A percentile compares a stretch with the other conserved stretches of the same genome.
Evolutionary conservation across 2,797 vertebrate species (phyloP).

Genomic region (Melanotaenia nigrans): DNA sequence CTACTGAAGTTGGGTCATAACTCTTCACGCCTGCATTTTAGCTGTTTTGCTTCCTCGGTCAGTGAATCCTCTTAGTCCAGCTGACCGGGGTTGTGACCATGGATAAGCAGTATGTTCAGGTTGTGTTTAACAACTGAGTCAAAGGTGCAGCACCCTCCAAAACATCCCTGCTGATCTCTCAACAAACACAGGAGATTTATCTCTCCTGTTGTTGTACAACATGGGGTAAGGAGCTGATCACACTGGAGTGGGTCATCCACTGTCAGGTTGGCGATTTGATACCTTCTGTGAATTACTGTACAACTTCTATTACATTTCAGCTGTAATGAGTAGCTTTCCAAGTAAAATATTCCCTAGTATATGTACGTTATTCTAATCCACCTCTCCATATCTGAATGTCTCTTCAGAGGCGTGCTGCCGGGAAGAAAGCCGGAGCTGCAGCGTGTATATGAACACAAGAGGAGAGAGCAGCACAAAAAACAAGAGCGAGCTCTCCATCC

Average conservation of each 20-base stretch:
- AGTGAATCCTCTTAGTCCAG: conserved; percentile 36
- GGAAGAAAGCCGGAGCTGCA: conserved; percentile 67
- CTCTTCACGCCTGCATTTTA: neutral
- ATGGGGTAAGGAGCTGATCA: neutral
- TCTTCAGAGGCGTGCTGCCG: conserved; percentile 68
- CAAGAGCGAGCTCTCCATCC: conserved; percentile 53
- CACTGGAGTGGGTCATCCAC: neutral
- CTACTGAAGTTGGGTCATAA: neutral
- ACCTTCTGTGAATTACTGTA: too few relatives aligned
- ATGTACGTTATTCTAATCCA: neutral
- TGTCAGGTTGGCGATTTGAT: too few relatives aligned
- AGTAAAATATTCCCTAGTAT: too few relatives aligned
- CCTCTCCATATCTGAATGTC: neutral
- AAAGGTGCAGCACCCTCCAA: conserved; percentile 13
- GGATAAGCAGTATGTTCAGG: conserved; percentile 38
- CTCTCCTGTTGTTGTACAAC: neutral
- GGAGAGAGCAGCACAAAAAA: conserved; percentile 61
- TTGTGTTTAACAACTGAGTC: conserved; percentile 40
- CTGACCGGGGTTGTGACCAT: neutral
- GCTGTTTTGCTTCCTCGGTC: neutral
- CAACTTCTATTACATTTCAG: too few relatives aligned
- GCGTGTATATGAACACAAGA: conserved; percentile 66
- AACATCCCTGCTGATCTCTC: conserved; percentile 25
- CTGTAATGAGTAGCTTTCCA: too few relatives aligned
- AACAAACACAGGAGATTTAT: neutral